Evolutionary conservation across 92 coral and sea anemone genomes (phyloP), one percentile per base, ranked within the genome.

Genomic region (Muricea muricata): DNA sequence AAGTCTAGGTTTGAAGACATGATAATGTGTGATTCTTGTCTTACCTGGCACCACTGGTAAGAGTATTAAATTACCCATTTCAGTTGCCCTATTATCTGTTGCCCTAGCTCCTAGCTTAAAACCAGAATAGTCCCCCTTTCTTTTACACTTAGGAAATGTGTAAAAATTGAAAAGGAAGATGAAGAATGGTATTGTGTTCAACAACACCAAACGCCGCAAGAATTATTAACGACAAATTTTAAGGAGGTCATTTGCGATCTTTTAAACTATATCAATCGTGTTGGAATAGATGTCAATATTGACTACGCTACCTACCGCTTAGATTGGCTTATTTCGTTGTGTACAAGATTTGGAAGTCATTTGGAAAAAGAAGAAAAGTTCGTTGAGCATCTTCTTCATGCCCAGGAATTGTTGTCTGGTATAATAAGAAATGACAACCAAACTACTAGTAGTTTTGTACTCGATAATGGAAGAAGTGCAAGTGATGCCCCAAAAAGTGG

Each of bases 181-280:
- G n/a, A n/a, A n/a, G n/a, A n/a, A n/a, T n/a, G n/a, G n/a, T n/a
- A n/a, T n/a, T n/a, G n/a, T n/a, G n/a, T n/a, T n/a, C n/a, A n/a
- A n/a, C 87, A 81, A 37, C 91, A 81, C 45, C 79, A 78, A 37
- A 82, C 83, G 31, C 84, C 87, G 29, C 87, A 87, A 46, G 79
- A 63, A 65, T 63, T 87, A 63, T 73, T 87, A 33, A 17, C 57
- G 15, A 75, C 56, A 57, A 87, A 87, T 82, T 79, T 80, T 81
- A 87, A 79, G 57, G 87, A 73, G 24, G 87, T 87, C 82, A 73
- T 87, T 87, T 82, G 84, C 73, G 87, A 82, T 75, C 76, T 82
- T 48, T 76, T 57, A 57, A 20, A 63, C 37, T 63, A 30, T 28
- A 28, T 63, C n/a, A 32, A 63, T 28, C 37, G 70, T 2, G 18